Conservation (phyloP, 2,888 invertebrate genomes). For the Flexamia atlantica region DNA sequence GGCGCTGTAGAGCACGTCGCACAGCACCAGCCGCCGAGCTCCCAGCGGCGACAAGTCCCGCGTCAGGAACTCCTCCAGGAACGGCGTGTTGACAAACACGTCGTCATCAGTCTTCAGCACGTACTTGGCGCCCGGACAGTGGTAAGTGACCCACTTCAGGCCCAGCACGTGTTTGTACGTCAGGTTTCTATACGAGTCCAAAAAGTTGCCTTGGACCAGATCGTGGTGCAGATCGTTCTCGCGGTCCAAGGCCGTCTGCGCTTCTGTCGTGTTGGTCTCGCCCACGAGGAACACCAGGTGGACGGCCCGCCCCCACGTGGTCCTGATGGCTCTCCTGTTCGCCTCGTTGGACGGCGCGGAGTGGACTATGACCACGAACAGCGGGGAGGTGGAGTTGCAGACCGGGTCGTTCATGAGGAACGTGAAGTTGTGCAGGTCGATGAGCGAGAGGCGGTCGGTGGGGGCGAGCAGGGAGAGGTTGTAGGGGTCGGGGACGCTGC, state of each 20-base stretch:
- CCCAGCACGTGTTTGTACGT: constrained; percentile 92
- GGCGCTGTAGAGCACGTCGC: constrained; percentile 77
- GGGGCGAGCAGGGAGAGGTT: constrained; percentile 67
- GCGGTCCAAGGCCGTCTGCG: constrained; percentile 74
- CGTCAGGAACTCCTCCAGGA: constrained; percentile 75
- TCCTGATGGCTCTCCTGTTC: constrained; percentile 83
- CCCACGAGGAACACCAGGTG: constrained; percentile 85
- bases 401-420: constrained; percentile 79
- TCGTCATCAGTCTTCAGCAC: constrained; percentile 76
- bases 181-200: constrained; percentile 88
- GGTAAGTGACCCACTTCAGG: constrained; percentile 85
- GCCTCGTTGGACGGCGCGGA: constrained; percentile 82
- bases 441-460: constrained; percentile 74
- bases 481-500: constrained; percentile 62
- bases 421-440: constrained; percentile 80
- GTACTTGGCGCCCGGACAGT: constrained; percentile 82
- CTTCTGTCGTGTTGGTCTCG: constrained; percentile 73
- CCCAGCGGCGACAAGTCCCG: constrained; percentile 80
- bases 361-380: constrained; percentile 82
- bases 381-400: constrained; percentile 73
- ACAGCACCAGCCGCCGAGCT: constrained; percentile 79
- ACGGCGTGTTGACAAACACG: constrained; percentile 75
- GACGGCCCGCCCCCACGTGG: constrained; percentile 83
- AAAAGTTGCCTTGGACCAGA: constrained; percentile 86
- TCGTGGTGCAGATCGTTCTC: constrained; percentile 81